A percentile compares a stretch with the other conserved stretches of the same genome.
Evolutionary conservation across 2,797 vertebrate genomes (phyloP).

Genomic region (Macropus fuliginosus): DNA sequence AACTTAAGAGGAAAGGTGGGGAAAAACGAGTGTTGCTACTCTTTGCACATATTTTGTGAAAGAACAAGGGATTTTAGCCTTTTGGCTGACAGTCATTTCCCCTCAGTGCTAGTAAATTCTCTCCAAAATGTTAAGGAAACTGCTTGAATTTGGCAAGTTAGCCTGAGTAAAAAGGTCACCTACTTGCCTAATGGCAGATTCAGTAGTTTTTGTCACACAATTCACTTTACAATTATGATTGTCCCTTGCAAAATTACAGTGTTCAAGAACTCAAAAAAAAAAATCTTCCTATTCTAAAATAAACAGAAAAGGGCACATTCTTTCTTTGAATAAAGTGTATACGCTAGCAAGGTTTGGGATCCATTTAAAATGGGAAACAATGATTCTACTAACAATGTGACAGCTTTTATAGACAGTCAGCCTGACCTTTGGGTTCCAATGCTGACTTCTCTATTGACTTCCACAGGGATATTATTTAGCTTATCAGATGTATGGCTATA

Average conservation of each 20-base stretch:
- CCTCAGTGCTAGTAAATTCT: slow-evolving; percentile 67
- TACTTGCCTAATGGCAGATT: slow-evolving; percentile 67
- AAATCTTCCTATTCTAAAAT: slow-evolving; percentile 54
- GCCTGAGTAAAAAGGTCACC: slow-evolving; percentile 73
- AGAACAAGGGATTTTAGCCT: slow-evolving; percentile 53
- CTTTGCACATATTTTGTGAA: slow-evolving; percentile 48
- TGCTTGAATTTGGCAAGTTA: slow-evolving; percentile 60
- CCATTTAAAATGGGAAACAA: slow-evolving; percentile 59
- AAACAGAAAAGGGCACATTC: slow-evolving; percentile 72
- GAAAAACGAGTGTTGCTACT: slow-evolving; percentile 28
- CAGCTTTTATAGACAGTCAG: not conserved
- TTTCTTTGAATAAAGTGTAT: slow-evolving; percentile 42
- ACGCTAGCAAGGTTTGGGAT: slow-evolving; percentile 33
- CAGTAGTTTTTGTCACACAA: slow-evolving; percentile 41
- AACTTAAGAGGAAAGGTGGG: not conserved
- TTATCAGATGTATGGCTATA: not conserved
- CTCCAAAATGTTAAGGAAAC: slow-evolving; percentile 68
- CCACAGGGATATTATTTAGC: slow-evolving; percentile 6
- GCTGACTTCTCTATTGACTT: slow-evolving; percentile 23
- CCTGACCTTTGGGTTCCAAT: slow-evolving; percentile 58
- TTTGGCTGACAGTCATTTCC: slow-evolving; percentile 43
- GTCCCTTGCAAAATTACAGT: slow-evolving; percentile 70
- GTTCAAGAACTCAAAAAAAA: slow-evolving; percentile 69
- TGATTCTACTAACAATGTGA: slow-evolving; percentile 44
- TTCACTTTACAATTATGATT: slow-evolving; percentile 74